These are phyloP conservation scores for Platyrinchus mystaceus DNA, from an alignment of 2,797 vertebrate species.

Conservation along the genomic window DNA sequence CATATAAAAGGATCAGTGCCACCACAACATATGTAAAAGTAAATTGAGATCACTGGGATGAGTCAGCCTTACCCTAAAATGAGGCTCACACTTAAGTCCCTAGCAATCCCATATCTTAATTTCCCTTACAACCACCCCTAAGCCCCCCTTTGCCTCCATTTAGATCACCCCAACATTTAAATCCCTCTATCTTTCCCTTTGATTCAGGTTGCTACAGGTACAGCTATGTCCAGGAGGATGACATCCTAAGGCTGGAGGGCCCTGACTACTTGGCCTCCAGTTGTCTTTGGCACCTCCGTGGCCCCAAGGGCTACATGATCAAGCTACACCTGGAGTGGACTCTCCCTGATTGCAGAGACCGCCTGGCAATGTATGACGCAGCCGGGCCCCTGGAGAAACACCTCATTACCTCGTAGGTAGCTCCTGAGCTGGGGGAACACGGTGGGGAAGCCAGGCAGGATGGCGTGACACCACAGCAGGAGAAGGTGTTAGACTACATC, in stretches of 20 bases:
- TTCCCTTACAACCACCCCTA: neutral
- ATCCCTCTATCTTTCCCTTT: neutral
- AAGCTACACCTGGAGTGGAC: constrained; percentile 88
- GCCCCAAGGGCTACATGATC: constrained; percentile 79
- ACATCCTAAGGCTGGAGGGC: constrained; percentile 75
- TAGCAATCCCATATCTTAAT: neutral
- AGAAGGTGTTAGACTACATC: constrained; percentile 18
- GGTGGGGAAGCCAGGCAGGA: neutral
- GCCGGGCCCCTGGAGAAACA: constrained; percentile 78
- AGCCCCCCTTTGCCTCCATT: neutral
- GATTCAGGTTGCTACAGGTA: constrained; percentile 87
- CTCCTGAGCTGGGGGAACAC: neutral
- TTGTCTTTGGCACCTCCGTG: constrained; percentile 91
- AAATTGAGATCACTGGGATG: neutral
- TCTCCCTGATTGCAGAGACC: constrained; percentile 85
- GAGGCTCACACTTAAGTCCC: neutral
- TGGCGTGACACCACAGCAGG: neutral
- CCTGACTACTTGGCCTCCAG: constrained; percentile 82
- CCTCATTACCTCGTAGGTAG: constrained; percentile 92
- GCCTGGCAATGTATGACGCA: constrained; percentile 85
- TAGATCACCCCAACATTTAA: neutral
- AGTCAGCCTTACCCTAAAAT: neutral
- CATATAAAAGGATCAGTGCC: neutral
- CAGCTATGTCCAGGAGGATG: constrained; percentile 73
- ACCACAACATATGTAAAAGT: neutral